phyloP scores from a whole-genome alignment of 2,113 vertebrate species.

The Sander vitreus region DNA sequence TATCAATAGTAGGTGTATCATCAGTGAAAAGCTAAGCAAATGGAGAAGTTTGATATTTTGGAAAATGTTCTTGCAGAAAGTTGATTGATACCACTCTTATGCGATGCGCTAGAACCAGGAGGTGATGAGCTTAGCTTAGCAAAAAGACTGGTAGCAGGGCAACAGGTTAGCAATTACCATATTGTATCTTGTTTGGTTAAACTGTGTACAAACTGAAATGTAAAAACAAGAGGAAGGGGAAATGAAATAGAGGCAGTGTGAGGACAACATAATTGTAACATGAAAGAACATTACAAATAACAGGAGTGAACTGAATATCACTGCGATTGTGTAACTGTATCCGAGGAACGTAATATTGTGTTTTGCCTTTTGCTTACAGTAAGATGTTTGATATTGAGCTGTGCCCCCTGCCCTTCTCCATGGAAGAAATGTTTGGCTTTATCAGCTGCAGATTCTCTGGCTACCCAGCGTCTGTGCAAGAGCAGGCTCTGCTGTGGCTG shows the following conservation, averaged over 20 bases:
- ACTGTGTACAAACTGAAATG: background rate
- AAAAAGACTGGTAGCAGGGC: background rate
- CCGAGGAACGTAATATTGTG: background rate
- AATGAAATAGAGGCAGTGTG: background rate
- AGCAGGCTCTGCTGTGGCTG: slow-evolving; percentile 98
- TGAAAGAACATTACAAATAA: background rate
- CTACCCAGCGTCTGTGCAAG: slow-evolving; percentile 96
- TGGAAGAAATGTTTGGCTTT: slow-evolving; percentile 99
- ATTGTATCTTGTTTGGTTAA: background rate
- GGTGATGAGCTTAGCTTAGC: background rate
- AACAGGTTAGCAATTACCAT: background rate
- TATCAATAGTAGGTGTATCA: background rate
- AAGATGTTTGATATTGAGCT: slow-evolving; percentile 99
- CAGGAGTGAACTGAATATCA: background rate
- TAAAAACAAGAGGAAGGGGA: background rate
- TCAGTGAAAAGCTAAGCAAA: background rate
- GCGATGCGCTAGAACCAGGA: background rate
- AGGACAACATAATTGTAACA: background rate
- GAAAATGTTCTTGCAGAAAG: background rate
- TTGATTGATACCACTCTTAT: background rate
- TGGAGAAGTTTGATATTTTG: background rate
- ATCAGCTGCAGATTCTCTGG: slow-evolving; percentile 98
- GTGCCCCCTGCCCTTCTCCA: slow-evolving; percentile 97
- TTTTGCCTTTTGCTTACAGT: slow-evolving; percentile 79
- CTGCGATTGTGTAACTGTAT: background rate